These are phyloP conservation scores for Vulpes lagopus DNA, from an alignment of 2,113 vertebrate species.

Conservation along the genomic window DNA sequence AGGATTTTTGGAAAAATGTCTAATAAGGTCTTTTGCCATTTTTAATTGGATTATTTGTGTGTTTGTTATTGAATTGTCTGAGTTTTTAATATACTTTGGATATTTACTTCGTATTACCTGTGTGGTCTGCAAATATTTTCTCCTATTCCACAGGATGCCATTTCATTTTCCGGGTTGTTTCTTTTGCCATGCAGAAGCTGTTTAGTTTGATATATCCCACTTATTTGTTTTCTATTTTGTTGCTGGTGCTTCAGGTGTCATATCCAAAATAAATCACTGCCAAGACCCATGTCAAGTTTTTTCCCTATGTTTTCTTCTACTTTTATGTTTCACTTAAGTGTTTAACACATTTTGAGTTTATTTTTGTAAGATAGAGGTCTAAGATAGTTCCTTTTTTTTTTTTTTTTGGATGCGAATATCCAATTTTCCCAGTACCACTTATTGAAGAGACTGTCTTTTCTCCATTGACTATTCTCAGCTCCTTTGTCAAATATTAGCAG, in stretches of 20 bases:
- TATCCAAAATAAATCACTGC: neutral
- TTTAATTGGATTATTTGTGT: neutral
- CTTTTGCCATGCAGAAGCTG: neutral
- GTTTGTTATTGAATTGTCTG: neutral
- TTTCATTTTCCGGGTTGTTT: neutral
- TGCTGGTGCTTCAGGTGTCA: neutral
- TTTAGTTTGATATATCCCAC: neutral
- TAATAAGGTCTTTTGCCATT: constrained; percentile 1
- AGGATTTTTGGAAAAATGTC: neutral
- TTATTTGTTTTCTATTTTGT: neutral
- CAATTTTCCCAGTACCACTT: neutral
- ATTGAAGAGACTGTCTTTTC: constrained; percentile 4
- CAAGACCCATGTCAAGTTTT: neutral
- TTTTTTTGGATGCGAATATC: neutral
- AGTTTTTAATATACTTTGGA: neutral
- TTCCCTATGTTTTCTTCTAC: neutral
- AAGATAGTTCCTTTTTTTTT: neutral
- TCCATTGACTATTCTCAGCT: neutral
- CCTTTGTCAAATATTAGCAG: constrained; percentile 19
- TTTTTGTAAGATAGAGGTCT: neutral
- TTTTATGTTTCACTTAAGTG: neutral
- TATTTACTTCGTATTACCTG: neutral
- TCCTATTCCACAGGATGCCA: neutral
- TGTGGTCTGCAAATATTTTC: constrained; percentile 17
- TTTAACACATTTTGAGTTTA: neutral